Conservation (phyloP, 1,140 invertebrate genomes). For the Drosophila parvula region DNA sequence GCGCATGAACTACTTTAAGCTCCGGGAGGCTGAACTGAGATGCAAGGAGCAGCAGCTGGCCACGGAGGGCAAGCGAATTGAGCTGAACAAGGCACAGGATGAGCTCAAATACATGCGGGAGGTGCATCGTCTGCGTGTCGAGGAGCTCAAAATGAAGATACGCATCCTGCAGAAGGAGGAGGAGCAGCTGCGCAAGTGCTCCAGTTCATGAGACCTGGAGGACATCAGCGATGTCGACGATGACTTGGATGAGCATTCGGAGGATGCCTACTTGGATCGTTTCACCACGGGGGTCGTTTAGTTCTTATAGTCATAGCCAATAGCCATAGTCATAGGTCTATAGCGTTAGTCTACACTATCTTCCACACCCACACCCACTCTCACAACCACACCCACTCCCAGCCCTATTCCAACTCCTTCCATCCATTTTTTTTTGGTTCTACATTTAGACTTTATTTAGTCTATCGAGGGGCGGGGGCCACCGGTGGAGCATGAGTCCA, state of each 20-base stretch:
- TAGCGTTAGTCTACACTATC: background rate
- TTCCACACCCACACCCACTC: background rate
- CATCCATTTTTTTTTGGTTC: conserved; percentile 20
- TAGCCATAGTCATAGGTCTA: no score
- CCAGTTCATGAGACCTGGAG: conserved; percentile 74
- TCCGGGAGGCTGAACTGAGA: conserved; percentile 78
- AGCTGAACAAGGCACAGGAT: conserved; percentile 75
- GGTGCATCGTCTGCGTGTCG: conserved; percentile 74
- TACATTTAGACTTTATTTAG: conserved; percentile 15
- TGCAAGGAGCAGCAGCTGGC: conserved; percentile 79
- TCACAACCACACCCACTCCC: background rate
- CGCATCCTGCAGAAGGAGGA: conserved; percentile 82
- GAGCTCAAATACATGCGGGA: conserved; percentile 80
- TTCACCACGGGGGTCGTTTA: conserved; percentile 30
- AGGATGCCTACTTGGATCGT: conserved; percentile 26
- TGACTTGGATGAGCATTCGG: background rate
- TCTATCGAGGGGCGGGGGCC: conserved; percentile 45
- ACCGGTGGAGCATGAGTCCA: conserved; percentile 2
- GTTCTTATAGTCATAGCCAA: conserved; percentile 31
- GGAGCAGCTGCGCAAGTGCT: conserved; percentile 68
- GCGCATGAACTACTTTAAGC: conserved; percentile 75
- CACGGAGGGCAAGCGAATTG: conserved; percentile 76
- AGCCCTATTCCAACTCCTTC: background rate
- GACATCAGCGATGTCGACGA: conserved; percentile 62
- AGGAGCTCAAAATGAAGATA: conserved; percentile 82